These are phyloP conservation scores for Meloe dianella DNA, from an alignment of 2,888 invertebrate genomes.

Conservation along the genomic window DNA sequence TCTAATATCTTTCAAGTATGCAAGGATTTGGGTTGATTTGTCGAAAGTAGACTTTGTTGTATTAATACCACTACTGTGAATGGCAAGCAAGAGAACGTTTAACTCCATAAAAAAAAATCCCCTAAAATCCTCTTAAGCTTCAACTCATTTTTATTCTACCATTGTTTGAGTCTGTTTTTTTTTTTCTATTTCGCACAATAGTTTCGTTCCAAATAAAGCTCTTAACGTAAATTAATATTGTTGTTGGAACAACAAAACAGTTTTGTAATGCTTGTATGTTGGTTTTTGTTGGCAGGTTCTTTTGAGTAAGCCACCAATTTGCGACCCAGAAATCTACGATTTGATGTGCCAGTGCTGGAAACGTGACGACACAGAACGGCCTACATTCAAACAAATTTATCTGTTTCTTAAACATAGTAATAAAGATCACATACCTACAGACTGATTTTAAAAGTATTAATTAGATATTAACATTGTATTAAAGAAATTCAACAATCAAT, in stretches of 20 bases:
- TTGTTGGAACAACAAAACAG: background rate
- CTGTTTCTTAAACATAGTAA: slow-evolving; percentile 70
- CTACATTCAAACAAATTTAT: slow-evolving; percentile 72
- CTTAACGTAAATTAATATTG: background rate
- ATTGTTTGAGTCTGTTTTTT: background rate
- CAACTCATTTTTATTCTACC: background rate
- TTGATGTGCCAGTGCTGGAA: slow-evolving; percentile 76
- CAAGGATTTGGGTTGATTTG: background rate
- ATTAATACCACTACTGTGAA: background rate
- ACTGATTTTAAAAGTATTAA: slow-evolving; percentile 43
- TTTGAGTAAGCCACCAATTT: slow-evolving; percentile 74
- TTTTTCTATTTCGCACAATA: background rate
- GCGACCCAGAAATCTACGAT: slow-evolving; percentile 77
- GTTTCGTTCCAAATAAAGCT: background rate
- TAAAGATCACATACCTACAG: slow-evolving; percentile 62
- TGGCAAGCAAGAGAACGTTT: background rate
- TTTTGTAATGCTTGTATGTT: background rate
- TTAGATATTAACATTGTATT: slow-evolving; percentile 7
- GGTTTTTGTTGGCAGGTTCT: slow-evolving; percentile 59
- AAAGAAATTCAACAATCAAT: slow-evolving; percentile 13
- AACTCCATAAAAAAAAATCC: background rate
- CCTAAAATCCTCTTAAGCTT: background rate
- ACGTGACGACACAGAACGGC: slow-evolving; percentile 65
- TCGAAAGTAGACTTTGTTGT: background rate
- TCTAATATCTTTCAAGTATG: background rate